Evolutionary conservation across 2,113 vertebrate genomes (phyloP).

Genomic region (Tamias sibiricus): DNA sequence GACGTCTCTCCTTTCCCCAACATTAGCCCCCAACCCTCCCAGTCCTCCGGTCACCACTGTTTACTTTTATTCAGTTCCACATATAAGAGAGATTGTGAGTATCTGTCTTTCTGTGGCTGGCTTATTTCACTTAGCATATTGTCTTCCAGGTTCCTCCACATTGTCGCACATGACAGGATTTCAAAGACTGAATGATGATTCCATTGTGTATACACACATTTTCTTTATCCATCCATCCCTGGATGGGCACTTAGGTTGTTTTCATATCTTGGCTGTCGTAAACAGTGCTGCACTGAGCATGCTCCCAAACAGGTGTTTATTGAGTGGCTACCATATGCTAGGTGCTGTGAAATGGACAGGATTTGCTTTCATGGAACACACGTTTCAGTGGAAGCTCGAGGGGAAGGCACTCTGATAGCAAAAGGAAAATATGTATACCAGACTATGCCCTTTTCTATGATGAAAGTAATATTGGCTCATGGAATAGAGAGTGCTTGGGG

Average conservation of each 20-base stretch:
- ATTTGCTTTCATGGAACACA: not conserved
- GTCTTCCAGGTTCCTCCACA: not conserved
- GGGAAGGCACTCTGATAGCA: not conserved
- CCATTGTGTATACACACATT: not conserved
- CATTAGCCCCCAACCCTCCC: not conserved
- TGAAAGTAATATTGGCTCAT: not conserved
- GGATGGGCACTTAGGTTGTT: not conserved
- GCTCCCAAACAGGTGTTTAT: not conserved
- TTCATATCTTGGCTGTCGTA: not conserved
- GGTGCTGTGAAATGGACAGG: not conserved
- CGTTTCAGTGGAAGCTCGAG: not conserved
- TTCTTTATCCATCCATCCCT: not conserved
- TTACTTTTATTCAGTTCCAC: not conserved
- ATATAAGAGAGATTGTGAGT: not conserved
- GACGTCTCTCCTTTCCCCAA: not conserved
- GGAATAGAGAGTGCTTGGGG: not conserved
- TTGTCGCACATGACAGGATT: not conserved
- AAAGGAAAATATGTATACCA: not conserved
- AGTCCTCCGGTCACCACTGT: not conserved
- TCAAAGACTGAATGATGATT: not conserved
- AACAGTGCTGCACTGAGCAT: not conserved
- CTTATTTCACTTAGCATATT: not conserved
- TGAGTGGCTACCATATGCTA: rapidly evolving
- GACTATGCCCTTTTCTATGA: not conserved
- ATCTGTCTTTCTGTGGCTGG: not conserved